Evolutionary conservation across 53 echinoderm and acorn worm genomes (phyloP), one percentile per base, ranked within the genome.

Genomic region (Mesocentrotus franciscanus): DNA sequence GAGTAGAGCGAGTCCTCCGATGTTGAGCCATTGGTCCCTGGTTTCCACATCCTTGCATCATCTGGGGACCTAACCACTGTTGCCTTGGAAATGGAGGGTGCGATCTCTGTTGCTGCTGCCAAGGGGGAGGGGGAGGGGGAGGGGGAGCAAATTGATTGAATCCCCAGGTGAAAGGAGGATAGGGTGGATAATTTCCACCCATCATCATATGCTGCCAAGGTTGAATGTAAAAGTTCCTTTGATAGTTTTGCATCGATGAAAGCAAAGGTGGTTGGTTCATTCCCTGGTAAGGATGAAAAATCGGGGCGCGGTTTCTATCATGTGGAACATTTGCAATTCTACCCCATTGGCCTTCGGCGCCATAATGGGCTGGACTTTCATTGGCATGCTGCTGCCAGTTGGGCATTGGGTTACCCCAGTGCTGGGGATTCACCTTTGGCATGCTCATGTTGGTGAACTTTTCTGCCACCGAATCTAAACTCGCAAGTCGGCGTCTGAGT

Each of bases 171-270:
- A 81, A 78, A 59, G 79, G 78, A 27, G 34, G 93, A 61, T 61
- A 18, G 13, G 60, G 10, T 18, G 9, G 81, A 56, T 59, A 30
- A 60, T 93, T 78, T 7, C 60, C 61, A 8, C 24, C 61, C 93
- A 93, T 93, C 93, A 93, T 93, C 79, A 79, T 79, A 10, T 58
- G 78, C 20, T 93, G 78, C 93, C 93, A 93, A 29, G 93, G 93
- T 33, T 59, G 81, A 35, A 1, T 13, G 60, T 49, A 72, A 22
- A 71, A 81, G 60, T 76, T 93, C 81, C 83, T 59, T 29, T 81
- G 78, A 60, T 93, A 93, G 32, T 93, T 93, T 39, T 81, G 93
- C 22, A 24, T 60, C 13, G 74, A 71, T 11, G 93, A 60, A 30
- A 79, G 87, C 56, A 87, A 58, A 26, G 87, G 87, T 1, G 81